Evolutionary conservation across 2,113 vertebrate genomes (phyloP).

Genomic region (Poicephalus meyeri): DNA sequence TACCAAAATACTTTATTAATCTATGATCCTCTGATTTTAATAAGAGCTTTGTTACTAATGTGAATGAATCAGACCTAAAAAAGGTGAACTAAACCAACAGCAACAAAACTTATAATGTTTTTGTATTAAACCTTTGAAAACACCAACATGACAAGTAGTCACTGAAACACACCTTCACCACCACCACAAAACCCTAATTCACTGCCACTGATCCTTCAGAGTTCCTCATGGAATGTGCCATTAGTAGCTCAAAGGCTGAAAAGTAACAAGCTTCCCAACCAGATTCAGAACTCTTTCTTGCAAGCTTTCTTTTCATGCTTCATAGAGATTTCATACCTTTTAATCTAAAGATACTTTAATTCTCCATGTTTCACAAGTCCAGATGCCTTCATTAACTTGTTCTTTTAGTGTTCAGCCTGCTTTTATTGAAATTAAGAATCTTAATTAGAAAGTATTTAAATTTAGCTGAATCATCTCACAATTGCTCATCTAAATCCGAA

Average conservation of each 20-base stretch:
- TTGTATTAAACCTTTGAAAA: not conserved
- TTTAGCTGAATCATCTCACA: constrained; percentile 29
- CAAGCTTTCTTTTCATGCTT: not conserved
- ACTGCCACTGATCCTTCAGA: not conserved
- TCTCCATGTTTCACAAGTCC: constrained; percentile 37
- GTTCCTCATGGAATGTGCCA: not conserved
- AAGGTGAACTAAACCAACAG: not conserved
- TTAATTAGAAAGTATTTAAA: constrained; percentile 37
- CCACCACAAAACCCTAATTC: not conserved
- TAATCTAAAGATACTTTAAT: constrained; percentile 29
- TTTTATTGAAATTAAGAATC: constrained; percentile 20
- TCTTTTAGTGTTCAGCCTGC: not conserved
- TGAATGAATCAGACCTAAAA: not conserved
- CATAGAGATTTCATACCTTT: constrained; percentile 28
- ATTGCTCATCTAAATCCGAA: constrained; percentile 20
- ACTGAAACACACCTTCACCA: not conserved
- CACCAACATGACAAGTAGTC: not conserved
- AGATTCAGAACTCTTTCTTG: not conserved
- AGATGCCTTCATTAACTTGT: not conserved
- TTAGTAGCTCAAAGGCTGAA: constrained; percentile 13
- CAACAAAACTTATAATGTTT: not conserved
- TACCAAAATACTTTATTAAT: not conserved
- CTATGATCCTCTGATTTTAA: not conserved
- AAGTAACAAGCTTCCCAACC: not conserved
- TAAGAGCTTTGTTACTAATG: not conserved